These are phyloP conservation scores for Tinea pellionella DNA, from an alignment of 2,888 invertebrate genomes.

Conservation along the genomic window DNA sequence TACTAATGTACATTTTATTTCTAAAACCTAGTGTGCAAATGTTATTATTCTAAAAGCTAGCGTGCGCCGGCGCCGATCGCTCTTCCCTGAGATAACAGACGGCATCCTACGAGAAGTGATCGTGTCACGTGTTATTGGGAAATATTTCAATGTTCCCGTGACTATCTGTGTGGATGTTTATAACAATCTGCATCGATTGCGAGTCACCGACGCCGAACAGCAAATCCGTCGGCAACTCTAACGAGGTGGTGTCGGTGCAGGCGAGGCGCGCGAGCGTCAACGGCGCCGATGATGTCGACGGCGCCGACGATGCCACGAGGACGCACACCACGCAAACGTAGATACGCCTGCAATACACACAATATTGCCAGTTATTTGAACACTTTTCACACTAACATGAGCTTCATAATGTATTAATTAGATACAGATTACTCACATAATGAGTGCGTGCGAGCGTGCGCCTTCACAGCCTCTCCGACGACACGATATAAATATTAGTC, in stretches of 20 bases:
- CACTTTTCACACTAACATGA: no score
- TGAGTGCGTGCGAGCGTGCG: no score
- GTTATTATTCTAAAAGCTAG: no score
- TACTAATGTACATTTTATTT: neutral
- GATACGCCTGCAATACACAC: slow-evolving; percentile 19
- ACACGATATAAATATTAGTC: no score
- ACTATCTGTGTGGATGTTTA: slow-evolving; percentile 55
- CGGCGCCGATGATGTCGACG: no score
- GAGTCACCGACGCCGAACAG: slow-evolving; percentile 39
- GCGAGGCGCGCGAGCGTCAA: slow-evolving; percentile 27
- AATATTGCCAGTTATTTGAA: no score
- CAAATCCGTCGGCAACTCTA: slow-evolving; percentile 47
- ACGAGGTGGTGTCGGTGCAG: slow-evolving; percentile 45
- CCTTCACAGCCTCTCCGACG: no score
- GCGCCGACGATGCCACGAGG: no score
- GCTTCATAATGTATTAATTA: no score
- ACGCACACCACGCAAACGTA: slow-evolving; percentile 18
- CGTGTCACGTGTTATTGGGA: slow-evolving; percentile 22
- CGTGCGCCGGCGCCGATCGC: no score
- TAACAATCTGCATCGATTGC: slow-evolving; percentile 49
- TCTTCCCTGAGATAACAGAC: no score
- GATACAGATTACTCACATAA: neutral
- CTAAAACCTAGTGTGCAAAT: neutral
- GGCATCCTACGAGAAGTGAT: no score
- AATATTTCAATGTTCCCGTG: slow-evolving; percentile 54